Base-by-base conservation (phyloP, 2,113 vertebrate genomes). In the Nothobranchius kuhntae region DNA sequence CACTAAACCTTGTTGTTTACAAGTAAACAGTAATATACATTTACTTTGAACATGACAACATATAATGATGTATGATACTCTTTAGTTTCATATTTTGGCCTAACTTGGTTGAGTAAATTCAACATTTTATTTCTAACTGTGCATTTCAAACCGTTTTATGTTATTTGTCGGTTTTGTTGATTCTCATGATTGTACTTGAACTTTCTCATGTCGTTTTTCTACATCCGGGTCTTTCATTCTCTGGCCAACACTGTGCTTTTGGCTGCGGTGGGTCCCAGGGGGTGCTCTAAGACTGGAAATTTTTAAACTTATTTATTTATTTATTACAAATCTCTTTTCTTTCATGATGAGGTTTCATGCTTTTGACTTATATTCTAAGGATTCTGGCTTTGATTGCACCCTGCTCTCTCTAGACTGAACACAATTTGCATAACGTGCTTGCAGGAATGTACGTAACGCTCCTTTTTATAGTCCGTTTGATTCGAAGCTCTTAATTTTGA, bases 111-210 rank as follows among this genome's bases (percentile, higher is more conserved):
- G 4, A 30, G 30, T 30, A 30, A 30, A 30, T 30, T 30, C 30
- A 30, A 30, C 30, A 30, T 30, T 30, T 30, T 30, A 30, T 30
- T 30, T 30, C 30, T 30, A 3, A 30, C 30, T 3, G 30, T 30
- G 30, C 4, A 35, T 54, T 54, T 54, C 7, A 38, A 30, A 58
- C 36, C 15, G 36, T 30, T 52, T 15, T 59, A 4, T 52, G 30
- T 30, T 52, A 2, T 53, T 26, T 53, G 21, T 12, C 14, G 1
- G 9, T 80, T 76, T 61, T 45, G 60, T 59, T 80, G 51, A 17
- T 51, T 40, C 68, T 83, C 61, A 58, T 65, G 44, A 78, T 65
- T 78, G 56, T 91, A 91, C 89, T 92, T 93, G 91, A 92, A 90
- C 60, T 73, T 61, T 81, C 53, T 60, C 35, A n/a, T 51, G 63